These are phyloP conservation scores for Myopa tessellatipennis DNA, from an alignment of 2,888 invertebrate genomes.

Conservation along the genomic window DNA sequence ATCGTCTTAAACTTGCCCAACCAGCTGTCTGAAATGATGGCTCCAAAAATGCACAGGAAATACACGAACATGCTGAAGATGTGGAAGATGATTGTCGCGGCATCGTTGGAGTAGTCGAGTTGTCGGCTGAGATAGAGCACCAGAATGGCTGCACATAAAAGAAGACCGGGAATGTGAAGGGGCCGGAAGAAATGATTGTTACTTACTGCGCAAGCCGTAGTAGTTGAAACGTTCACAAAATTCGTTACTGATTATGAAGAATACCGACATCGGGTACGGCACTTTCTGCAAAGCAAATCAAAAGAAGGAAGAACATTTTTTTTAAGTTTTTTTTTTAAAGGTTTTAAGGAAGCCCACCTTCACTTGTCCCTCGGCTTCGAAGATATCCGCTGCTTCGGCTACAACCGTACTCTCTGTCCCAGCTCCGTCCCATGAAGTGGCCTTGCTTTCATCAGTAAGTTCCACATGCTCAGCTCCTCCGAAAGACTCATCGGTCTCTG, in stretches of 20 bases:
- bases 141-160: constrained; percentile 74
- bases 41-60: constrained; percentile 81
- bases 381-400: constrained; percentile 45
- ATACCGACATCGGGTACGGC: constrained; percentile 79
- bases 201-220: constrained; percentile 93
- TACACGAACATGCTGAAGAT: constrained; percentile 80
- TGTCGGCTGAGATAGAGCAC: constrained; percentile 79
- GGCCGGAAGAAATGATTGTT: neutral
- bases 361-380: constrained; percentile 61
- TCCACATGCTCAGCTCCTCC: constrained; percentile 5
- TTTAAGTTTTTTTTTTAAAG: too few species aligned
- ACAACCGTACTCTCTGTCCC: constrained; percentile 25
- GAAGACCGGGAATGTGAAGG: neutral
- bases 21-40: constrained; percentile 82
- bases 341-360: constrained; percentile 51
- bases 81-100: constrained; percentile 81
- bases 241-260: constrained; percentile 92
- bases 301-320: neutral
- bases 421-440: neutral
- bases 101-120: constrained; percentile 73
- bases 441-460: neutral
- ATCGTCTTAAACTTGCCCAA: constrained; percentile 83
- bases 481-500: constrained; percentile 15
- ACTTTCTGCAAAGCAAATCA: constrained; percentile 57
- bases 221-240: constrained; percentile 96